phyloP scores from a whole-genome alignment of 2,113 vertebrate genomes.

The Dasyprocta punctata region DNA sequence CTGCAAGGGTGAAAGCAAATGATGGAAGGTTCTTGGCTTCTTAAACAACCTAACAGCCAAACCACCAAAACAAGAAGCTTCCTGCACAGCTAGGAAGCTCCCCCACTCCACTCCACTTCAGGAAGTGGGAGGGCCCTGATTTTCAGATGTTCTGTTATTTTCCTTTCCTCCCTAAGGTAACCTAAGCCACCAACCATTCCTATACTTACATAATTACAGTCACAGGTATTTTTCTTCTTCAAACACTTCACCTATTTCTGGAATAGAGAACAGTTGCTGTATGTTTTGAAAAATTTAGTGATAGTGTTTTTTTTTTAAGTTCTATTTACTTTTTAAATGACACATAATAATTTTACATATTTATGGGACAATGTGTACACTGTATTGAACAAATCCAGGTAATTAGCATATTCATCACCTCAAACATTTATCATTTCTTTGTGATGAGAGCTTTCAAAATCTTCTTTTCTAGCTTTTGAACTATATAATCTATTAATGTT shows the following conservation, averaged over 20 bases:
- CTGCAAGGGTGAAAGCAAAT: background rate
- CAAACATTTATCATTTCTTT: background rate
- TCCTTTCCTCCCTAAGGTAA: slow-evolving; percentile 34
- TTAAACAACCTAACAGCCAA: slow-evolving; percentile 14
- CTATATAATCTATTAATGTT: background rate
- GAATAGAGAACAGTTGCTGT: background rate
- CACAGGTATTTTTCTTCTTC: background rate
- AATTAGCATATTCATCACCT: background rate
- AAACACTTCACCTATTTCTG: slow-evolving; percentile 51
- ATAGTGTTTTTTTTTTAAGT: background rate
- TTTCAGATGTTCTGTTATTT: slow-evolving; percentile 27
- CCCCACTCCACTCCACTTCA: background rate
- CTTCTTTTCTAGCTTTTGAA: background rate
- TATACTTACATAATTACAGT: slow-evolving; percentile 52
- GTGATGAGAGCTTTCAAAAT: background rate
- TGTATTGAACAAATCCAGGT: background rate
- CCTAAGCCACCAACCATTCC: background rate
- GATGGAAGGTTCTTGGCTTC: background rate
- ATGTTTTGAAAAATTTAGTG: background rate
- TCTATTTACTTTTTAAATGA: background rate
- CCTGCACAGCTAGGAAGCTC: background rate
- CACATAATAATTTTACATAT: background rate
- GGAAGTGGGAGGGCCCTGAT: background rate
- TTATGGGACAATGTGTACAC: background rate
- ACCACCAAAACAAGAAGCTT: background rate